phyloP scores from a whole-genome alignment of 1,140 invertebrate genomes.

The Steinernema feltiae region DNA sequence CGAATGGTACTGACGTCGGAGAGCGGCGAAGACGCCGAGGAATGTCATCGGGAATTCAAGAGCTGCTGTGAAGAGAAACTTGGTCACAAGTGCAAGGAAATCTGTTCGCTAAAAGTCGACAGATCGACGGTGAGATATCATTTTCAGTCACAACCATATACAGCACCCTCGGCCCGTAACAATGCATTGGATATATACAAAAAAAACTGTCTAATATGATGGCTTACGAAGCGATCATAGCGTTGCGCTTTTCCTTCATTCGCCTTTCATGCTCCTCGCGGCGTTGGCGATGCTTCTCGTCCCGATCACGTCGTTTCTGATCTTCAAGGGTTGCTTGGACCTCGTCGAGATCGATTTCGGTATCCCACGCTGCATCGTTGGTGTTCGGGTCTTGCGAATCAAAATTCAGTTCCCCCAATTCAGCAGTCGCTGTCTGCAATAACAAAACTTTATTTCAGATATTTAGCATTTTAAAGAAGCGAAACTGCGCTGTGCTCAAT shows the following conservation, averaged over 20 bases:
- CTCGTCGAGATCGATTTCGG: not conserved
- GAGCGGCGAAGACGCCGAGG: not conserved
- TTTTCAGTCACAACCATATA: not conserved
- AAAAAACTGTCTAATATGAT: not conserved
- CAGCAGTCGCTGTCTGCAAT: not conserved
- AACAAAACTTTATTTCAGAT: not conserved
- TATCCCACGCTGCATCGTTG: not conserved
- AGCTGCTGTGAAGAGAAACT: not conserved
- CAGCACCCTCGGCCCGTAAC: not conserved
- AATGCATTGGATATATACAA: not conserved
- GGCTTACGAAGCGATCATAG: not conserved
- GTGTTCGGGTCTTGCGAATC: not conserved
- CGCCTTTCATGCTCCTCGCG: conserved; percentile 2
- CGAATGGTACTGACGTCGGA: not conserved
- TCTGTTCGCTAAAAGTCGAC: not conserved
- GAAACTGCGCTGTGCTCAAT: not conserved
- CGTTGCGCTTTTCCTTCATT: not conserved
- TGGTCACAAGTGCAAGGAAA: not conserved
- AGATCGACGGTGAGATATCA: not conserved
- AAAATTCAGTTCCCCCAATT: not conserved
- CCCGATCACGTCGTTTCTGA: not conserved
- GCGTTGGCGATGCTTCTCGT: not conserved
- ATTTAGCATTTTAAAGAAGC: not conserved
- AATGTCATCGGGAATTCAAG: not conserved
- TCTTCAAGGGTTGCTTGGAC: not conserved